phyloP scores from a whole-genome alignment of 2,888 invertebrate species.

The Orthonevra nobilis region DNA sequence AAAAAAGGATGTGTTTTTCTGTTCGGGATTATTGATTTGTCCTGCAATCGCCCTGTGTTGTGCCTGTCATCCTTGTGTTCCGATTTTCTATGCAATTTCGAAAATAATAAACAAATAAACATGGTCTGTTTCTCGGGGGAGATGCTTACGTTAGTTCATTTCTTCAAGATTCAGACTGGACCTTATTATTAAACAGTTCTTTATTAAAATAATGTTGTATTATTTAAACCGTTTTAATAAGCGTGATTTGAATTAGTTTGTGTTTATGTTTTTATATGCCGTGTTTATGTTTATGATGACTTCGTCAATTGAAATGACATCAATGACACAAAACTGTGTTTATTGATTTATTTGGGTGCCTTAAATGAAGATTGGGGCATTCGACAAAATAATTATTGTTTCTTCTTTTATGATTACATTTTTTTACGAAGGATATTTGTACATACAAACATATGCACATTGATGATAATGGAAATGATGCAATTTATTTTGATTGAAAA shows the following conservation, averaged over 20 bases:
- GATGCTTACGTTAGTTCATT: no score
- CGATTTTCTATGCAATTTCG: conserved; percentile 11
- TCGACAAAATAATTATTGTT: conserved; percentile 25
- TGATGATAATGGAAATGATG: conserved; percentile 8
- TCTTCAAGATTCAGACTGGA: no score
- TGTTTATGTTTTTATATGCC: neutral
- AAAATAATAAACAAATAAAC: no score
- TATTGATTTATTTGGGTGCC: conserved; percentile 31
- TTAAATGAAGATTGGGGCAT: conserved; percentile 1
- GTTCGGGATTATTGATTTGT: conserved; percentile 55
- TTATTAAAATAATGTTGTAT: no score
- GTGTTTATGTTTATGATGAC: no score
- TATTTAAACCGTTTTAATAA: no score
- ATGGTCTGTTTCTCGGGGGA: no score
- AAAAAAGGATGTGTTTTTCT: conserved; percentile 1
- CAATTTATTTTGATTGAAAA: no score
- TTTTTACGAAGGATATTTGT: conserved; percentile 2
- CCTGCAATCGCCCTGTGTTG: conserved; percentile 13
- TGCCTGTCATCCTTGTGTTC: conserved; percentile 34
- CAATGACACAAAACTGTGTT: conserved; percentile 5
- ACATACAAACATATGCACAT: neutral
- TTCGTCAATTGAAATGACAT: conserved; percentile 3
- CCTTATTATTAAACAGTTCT: no score
- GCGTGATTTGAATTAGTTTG: no score
- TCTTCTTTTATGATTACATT: no score